Conservation (phyloP, 2,888 invertebrate genomes). For the Apocheima hispidaria region DNA sequence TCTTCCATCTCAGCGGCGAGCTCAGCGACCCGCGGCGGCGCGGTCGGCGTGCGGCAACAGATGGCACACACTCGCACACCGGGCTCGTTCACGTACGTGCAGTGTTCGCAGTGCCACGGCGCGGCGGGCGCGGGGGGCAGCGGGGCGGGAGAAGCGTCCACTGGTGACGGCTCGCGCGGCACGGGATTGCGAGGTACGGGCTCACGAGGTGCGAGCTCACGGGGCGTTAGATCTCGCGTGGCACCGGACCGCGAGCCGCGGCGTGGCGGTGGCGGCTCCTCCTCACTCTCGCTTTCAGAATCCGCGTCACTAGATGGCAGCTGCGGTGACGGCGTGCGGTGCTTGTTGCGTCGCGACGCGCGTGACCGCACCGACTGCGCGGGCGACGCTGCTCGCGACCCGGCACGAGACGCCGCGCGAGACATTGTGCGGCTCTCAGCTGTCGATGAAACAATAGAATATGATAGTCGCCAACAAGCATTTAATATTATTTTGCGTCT, state of each 20-base stretch:
- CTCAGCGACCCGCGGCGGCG: constrained; percentile 59
- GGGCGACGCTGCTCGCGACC: constrained; percentile 89
- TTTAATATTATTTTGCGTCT: too few species aligned
- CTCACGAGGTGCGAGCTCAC: not conserved
- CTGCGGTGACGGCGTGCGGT: constrained; percentile 76
- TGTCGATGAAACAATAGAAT: constrained; percentile 35
- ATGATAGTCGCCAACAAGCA: too few species aligned
- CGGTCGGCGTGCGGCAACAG: constrained; percentile 93
- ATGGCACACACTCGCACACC: constrained; percentile 93
- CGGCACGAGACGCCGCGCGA: constrained; percentile 86
- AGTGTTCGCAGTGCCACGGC: constrained; percentile 95
- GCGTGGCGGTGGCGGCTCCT: constrained; percentile 48
- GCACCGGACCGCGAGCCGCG: constrained; percentile 4
- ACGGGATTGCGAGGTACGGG: not conserved
- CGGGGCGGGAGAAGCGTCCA: constrained; percentile 73
- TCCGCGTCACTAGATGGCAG: constrained; percentile 86
- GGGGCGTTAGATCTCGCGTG: not conserved
- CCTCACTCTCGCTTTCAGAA: constrained; percentile 84
- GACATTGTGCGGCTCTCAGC: constrained; percentile 80
- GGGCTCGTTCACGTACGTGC: constrained; percentile 94
- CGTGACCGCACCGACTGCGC: constrained; percentile 90
- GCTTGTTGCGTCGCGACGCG: constrained; percentile 85
- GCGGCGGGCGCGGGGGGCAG: constrained; percentile 84
- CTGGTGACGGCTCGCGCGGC: constrained; percentile 4
- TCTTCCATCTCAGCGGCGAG: constrained; percentile 47